Evolutionary conservation across 1,140 invertebrate species (phyloP).

Genomic region (Sitophilus oryzae): DNA sequence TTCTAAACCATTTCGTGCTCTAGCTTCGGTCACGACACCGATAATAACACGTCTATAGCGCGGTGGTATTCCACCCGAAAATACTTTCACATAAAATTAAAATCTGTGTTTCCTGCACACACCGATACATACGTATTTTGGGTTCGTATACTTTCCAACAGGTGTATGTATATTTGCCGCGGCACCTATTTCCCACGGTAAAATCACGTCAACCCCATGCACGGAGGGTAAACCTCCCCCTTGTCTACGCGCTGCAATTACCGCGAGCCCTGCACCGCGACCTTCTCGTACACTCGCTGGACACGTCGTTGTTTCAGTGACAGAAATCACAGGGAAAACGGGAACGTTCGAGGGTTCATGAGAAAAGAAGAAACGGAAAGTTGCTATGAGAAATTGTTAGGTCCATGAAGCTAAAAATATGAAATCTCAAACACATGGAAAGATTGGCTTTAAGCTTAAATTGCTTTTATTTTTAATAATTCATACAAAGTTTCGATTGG

Average conservation of each 20-base stretch:
- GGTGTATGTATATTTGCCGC: constrained; percentile 17
- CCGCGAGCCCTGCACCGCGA: constrained; percentile 6
- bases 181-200: constrained; percentile 23
- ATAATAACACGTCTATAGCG: constrained; percentile 16
- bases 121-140: background rate
- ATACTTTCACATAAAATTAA: constrained; percentile 24
- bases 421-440: no score
- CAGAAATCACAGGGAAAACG: no score
- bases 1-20: background rate
- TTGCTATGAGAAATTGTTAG: no score
- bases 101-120: constrained; percentile 13
- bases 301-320: no score
- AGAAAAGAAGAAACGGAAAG: no score
- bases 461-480: no score
- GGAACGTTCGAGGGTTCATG: no score
- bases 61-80: constrained; percentile 1
- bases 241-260: background rate
- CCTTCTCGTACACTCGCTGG: constrained; percentile 14
- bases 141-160: constrained; percentile 16
- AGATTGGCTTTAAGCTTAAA: no score
- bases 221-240: background rate
- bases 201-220: constrained; percentile 25
- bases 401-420: no score
- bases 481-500: no score
- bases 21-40: background rate